phyloP scores from a whole-genome alignment of 1,140 invertebrate species.

The Ceratina japonica region DNA sequence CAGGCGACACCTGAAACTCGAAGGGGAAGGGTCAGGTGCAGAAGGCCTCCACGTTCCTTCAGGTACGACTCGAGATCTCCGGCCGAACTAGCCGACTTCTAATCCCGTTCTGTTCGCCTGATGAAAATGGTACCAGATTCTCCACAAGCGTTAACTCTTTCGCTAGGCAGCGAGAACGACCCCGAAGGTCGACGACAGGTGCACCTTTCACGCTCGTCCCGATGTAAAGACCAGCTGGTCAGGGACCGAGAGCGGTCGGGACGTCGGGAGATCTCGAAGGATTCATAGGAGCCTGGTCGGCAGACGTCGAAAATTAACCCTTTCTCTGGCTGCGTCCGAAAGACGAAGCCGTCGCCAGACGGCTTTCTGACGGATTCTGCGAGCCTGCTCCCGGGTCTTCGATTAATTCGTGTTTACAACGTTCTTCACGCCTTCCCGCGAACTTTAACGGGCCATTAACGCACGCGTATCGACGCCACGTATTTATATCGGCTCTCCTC shows the following conservation, averaged over 20 bases:
- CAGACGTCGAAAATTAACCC: slow-evolving; percentile 63
- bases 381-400: slow-evolving; percentile 60
- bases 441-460: slow-evolving; percentile 66
- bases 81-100: neutral
- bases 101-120: slow-evolving; percentile 25
- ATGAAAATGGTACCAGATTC: slow-evolving; percentile 66
- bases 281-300: slow-evolving; percentile 57
- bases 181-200: slow-evolving; percentile 24
- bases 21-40: neutral
- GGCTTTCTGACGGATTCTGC: slow-evolving; percentile 40
- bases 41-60: neutral
- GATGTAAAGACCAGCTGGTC: neutral
- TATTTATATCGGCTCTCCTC: neutral
- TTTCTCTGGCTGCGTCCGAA: slow-evolving; percentile 51
- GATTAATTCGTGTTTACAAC: slow-evolving; percentile 76
- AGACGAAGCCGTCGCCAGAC: neutral
- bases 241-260: neutral
- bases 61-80: neutral
- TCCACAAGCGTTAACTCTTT: slow-evolving; percentile 68
- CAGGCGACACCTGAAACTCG: neutral
- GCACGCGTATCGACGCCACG: slow-evolving; percentile 29
- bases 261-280: neutral
- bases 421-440: slow-evolving; percentile 70
- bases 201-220: neutral
- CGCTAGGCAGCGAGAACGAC: slow-evolving; percentile 4